Evolutionary conservation across 2,113 vertebrate species (phyloP), one percentile per base, ranked within the genome.

Genomic region (Dasyornis broadbenti): DNA sequence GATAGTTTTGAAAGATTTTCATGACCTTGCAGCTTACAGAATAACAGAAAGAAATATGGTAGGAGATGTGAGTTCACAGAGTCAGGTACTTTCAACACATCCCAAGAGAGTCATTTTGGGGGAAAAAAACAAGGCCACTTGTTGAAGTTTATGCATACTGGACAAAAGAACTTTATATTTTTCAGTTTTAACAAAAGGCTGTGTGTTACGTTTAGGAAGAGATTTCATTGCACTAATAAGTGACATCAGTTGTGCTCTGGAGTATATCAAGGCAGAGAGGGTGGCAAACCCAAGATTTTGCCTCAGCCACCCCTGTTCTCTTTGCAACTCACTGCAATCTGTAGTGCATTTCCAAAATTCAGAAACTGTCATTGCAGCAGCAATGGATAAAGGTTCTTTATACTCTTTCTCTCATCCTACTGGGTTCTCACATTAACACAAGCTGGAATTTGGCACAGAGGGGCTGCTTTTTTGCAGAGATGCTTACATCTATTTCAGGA

Each of bases 401-500:
- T 93, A 70, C 70, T 91, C 82, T 71, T 96, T 86, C 61, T 87
- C 42, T 94, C 86, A 90, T 88, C 84, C 84, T 95, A 69, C 81
- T 91, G 78, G 89, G 50, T 96, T 95, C 91, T 89, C 70, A 89
- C 91, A 94, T 90, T 96, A 94, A 42, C 87, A 86, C 72, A 88
- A 90, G 76, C 71, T 80, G 92, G 88, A 96, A 94, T 96, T 91
- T 96, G 90, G 89, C 88, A 90, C 95, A 89, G 80, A 95, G 92
- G 83, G 76, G 31, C 69, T 93, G 82, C 64, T 95, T 96, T 95
- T 86, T 83, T 94, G 44, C 88, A 93, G 93, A 93, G 69, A 92
- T 94, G 89, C 90, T 94, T 89, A 92, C 82, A 75, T 95, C 75
- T 94, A 96, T 94, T 94, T 96, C 85, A 93, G 94, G 93, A 90